phyloP scores from a whole-genome alignment of 2,113 vertebrate species.

The Crypturellus undulatus region DNA sequence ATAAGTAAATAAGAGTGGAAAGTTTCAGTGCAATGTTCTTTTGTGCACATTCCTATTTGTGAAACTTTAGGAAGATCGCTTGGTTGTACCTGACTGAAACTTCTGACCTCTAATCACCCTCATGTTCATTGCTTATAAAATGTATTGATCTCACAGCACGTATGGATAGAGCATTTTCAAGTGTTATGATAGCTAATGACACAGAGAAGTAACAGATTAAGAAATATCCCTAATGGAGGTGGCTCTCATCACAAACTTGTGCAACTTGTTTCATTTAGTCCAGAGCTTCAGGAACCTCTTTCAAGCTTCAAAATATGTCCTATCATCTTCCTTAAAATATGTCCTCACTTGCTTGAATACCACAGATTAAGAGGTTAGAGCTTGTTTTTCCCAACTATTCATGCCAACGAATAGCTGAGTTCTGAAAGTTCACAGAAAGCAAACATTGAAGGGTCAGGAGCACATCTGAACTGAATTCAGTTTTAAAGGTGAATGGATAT shows the following conservation, averaged over 20 bases:
- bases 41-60: not conserved
- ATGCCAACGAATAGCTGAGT: not conserved
- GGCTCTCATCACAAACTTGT: not conserved
- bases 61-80: not conserved
- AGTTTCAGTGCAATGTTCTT: rapidly evolving
- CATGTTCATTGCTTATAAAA: not conserved
- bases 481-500: constrained; percentile 28
- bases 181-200: not conserved
- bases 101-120: not conserved
- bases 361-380: not conserved
- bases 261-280: not conserved
- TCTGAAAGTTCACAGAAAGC: not conserved
- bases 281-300: not conserved
- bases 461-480: constrained; percentile 28
- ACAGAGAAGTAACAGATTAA: not conserved
- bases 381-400: not conserved
- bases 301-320: not conserved
- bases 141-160: not conserved
- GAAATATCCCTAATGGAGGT: not conserved
- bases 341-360: not conserved
- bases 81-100: not conserved
- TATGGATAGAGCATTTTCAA: not conserved
- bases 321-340: not conserved
- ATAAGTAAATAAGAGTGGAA: not conserved
- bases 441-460: not conserved